Evolutionary conservation across 2,797 vertebrate genomes (phyloP).

Genomic region (Accipiter badius): DNA sequence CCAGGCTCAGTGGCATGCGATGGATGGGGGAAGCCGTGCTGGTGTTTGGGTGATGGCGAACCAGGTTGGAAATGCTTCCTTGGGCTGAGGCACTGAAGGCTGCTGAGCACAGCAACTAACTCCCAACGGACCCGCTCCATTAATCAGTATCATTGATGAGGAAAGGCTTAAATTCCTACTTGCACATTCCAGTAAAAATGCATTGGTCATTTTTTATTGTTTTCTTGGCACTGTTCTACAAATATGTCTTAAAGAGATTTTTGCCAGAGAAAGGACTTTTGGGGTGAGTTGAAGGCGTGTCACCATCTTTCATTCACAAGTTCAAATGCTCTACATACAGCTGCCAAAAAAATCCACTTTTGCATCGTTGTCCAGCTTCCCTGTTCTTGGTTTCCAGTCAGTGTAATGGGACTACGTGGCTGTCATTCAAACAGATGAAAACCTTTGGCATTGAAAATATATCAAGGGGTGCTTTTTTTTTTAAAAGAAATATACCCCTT

Average conservation of each 20-base stretch:
- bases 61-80: neutral
- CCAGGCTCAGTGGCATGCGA: fast-evolving
- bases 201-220: neutral
- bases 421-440: conserved; percentile 62
- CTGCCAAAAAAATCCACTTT: conserved; percentile 22
- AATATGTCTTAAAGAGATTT: neutral
- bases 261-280: neutral
- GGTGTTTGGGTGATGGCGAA: neutral
- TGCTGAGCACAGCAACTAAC: neutral
- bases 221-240: neutral
- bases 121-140: neutral
- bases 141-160: neutral
- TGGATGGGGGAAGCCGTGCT: neutral
- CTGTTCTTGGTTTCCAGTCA: conserved; percentile 22
- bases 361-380: neutral
- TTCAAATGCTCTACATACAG: neutral
- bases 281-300: neutral
- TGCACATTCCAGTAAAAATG: neutral
- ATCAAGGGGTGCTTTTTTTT: conserved; percentile 34
- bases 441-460: conserved; percentile 55
- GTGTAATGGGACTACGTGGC: neutral
- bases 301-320: conserved; percentile 37
- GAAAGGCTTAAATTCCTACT: neutral
- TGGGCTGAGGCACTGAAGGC: neutral
- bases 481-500: conserved; percentile 64